Base-by-base conservation (phyloP, 2,888 invertebrate genomes). In the Ennomos fuscantarius region DNA sequence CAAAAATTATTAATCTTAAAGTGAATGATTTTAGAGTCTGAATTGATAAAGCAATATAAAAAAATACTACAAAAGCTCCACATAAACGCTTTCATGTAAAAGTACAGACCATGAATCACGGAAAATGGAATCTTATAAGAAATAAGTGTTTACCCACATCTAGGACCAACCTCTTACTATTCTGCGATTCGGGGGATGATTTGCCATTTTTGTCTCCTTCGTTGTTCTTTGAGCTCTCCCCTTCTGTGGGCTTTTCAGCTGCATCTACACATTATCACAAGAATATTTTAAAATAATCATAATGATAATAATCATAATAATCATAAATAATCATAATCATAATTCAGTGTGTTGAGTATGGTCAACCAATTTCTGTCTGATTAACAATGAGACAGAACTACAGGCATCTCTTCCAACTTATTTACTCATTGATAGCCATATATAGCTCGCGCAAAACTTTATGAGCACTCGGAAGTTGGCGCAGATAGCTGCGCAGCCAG, bases 121-220 rank as follows among this genome's bases (percentile, higher is more conserved):
- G 5, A 24, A 24, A 47, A 37, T 8, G 10, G 24, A 32, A 33
- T 36, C 33, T 36, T 40, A 24, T 13, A 42, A 40, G 9, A 31
- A 36, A 35, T 35, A n/a, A 55, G 37, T 45, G 41, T 34, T 65
- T 68, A 72, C 68, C 69, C 60, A 70, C 68, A 67, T 70, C 57
- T 60, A 69, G 48, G 58, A 80, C 76, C 65, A 70, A 89, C 89
- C 89, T 87, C 78, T 80, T 85, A 74, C 82, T 89, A 68, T 74
- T 79, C 70, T 84, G 86, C 54, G 50, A 54, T 36, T 55, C 84
- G 33, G 83, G 78, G 8, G 82, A 74, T 9, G 69, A 49, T 65
- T 82, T 82, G 36, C 85, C 87, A 63, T 86, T 84, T 59, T 86
- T 86, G 34, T 86, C 82, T 10, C 63, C 63, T 9, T 68, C 55